A percentile compares a stretch with the other conserved stretches of the same genome.
Evolutionary conservation across 2,113 vertebrate genomes (phyloP).

Genomic region (Cinclus cinclus): DNA sequence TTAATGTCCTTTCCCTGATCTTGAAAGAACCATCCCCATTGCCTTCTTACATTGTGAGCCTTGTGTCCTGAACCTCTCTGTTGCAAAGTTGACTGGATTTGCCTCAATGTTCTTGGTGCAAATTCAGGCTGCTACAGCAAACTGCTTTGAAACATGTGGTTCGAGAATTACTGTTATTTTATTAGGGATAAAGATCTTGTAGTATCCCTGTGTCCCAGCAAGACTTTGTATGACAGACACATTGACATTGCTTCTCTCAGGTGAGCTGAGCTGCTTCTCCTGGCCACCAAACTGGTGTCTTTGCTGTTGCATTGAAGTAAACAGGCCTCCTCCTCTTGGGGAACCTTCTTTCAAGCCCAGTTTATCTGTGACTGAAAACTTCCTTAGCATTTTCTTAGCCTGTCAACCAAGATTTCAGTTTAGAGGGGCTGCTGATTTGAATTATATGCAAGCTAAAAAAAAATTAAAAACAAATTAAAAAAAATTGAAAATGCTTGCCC

Average conservation of each 20-base stretch:
- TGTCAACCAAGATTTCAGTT: neutral
- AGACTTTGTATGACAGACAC: neutral
- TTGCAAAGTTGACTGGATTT: neutral
- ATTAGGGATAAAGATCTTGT: neutral
- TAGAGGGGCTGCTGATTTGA: neutral
- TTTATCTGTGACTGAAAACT: neutral
- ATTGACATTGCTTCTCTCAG: neutral
- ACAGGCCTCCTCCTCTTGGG: neutral
- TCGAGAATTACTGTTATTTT: neutral
- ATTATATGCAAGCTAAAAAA: neutral
- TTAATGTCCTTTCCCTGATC: neutral
- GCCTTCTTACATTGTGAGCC: neutral
- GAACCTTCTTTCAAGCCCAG: neutral
- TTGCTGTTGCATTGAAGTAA: accelerated
- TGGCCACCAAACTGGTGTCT: neutral
- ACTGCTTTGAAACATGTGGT: neutral
- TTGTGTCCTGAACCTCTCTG: accelerated
- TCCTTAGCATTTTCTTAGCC: neutral
- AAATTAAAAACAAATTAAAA: neutral
- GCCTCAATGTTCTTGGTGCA: neutral
- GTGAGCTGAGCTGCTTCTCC: neutral
- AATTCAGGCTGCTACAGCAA: neutral
- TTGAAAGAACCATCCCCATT: neutral
- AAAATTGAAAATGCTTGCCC: neutral
- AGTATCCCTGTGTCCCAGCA: neutral